Conservation (phyloP, 1,140 invertebrate species). For the Apis mellifera region DNA sequence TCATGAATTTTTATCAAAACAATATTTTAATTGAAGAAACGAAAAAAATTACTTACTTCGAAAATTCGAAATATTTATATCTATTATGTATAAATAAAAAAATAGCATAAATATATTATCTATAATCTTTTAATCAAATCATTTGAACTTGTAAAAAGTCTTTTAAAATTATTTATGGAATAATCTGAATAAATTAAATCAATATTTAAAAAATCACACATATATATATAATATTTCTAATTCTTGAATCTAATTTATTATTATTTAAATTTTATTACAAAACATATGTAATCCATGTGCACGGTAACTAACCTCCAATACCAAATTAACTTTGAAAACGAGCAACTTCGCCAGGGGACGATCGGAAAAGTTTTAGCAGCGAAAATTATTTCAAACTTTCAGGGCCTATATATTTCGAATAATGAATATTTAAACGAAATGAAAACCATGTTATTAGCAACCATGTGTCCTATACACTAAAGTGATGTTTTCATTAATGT, state of each 20-base stretch:
- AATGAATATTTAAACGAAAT: background rate
- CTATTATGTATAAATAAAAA: too few relatives aligned
- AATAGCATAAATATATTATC: too few relatives aligned
- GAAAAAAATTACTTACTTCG: too few relatives aligned
- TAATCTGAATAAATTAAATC: background rate
- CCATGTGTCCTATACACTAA: background rate
- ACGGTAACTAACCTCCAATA: background rate
- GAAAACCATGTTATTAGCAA: background rate
- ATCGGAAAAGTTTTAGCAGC: background rate
- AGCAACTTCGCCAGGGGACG: background rate
- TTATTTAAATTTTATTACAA: background rate
- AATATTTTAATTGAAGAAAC: too few relatives aligned
- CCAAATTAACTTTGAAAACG: background rate
- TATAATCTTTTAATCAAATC: too few relatives aligned
- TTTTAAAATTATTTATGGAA: too few relatives aligned
- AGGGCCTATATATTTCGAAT: background rate
- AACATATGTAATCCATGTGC: background rate
- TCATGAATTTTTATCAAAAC: too few relatives aligned
- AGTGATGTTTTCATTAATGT: too few relatives aligned
- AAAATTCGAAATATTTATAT: too few relatives aligned
- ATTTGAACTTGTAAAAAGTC: too few relatives aligned
- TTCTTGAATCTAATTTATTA: background rate
- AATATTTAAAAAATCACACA: background rate
- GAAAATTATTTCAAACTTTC: background rate
- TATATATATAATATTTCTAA: background rate